Evolutionary conservation across 2,113 vertebrate species (phyloP), one percentile per base, ranked within the genome.

Genomic region (Psittacus erithacus): DNA sequence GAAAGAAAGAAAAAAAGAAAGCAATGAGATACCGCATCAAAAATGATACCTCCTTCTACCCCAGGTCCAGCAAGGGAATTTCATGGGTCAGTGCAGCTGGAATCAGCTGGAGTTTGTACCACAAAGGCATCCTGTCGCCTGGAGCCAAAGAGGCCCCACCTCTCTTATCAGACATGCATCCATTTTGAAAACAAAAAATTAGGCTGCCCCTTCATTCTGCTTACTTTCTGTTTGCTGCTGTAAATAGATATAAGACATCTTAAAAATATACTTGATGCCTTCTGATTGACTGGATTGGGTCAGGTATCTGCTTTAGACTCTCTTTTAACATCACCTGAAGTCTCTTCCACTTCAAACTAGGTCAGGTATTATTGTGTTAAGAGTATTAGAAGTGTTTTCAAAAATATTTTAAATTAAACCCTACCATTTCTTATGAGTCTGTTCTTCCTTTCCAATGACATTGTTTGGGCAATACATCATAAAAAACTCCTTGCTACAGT

Each of bases 361-460:
- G 47, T 80, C 81, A 93, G 59, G 41, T 92, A 44, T 79, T 91
- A 63, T 33, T 89, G 29, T 65, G 11, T 65, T 77, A 73, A 64
- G 50, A 91, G 59, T 89, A 91, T 86, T 91, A 81, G 52, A 95
- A 93, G 28, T 71, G 67, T 35, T 96, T 95, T 81, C 60, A 4
- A 79, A 92, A 93, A 82, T 67, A 64, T 35, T 60, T 75, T 94
- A 94, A 96, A 92, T 91, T 57, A 83, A 92, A 95, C 44, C 8
- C 18, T 60, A 60, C 35, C 3, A 74, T 77, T 74, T 93, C 65
- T 69, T 94, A 44, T 60, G 49, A 53, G 46, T 65, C 33, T 80
- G n/a, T 82, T 90, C 73, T 90, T 97, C 80, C 52, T 92, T 96
- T 89, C 39, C 63, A 79, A 3, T 90, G 86, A 63, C 80, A 93